Conservation (phyloP, 2,113 vertebrate genomes). For the Jacana jacana region DNA sequence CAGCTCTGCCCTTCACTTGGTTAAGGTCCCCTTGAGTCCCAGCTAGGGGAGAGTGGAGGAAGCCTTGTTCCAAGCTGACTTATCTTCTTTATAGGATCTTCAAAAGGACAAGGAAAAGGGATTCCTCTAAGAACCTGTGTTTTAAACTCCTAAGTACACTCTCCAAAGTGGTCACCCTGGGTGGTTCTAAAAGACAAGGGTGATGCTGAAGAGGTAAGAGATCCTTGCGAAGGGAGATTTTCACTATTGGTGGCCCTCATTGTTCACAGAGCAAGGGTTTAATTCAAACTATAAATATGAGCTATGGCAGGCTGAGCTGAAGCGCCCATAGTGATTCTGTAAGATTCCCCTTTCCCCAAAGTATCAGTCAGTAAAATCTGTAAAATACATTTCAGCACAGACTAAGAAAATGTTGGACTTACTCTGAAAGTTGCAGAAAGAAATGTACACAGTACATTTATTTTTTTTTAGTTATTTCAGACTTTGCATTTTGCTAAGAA, state of each 20-base stretch:
- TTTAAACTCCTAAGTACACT: fast-evolving
- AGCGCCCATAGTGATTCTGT: not conserved
- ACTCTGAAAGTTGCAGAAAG: not conserved
- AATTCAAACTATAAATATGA: not conserved
- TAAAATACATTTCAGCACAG: not conserved
- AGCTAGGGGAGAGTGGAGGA: not conserved
- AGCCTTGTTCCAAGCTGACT: not conserved
- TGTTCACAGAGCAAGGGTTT: not conserved
- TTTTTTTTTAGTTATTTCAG: not conserved
- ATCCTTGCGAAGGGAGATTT: not conserved
- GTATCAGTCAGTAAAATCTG: not conserved
- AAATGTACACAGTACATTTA: not conserved
- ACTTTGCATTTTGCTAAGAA: not conserved
- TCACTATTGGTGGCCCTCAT: not conserved
- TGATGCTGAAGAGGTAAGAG: not conserved
- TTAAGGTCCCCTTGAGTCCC: not conserved
- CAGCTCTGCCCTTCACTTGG: not conserved
- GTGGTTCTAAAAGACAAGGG: not conserved
- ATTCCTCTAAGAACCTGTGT: not conserved
- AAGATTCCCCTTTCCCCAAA: not conserved
- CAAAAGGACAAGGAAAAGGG: not conserved
- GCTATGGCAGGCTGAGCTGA: not conserved
- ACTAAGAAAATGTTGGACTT: not conserved
- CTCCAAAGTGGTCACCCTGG: not conserved
- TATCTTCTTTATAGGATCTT: not conserved